Evolutionary conservation across 2,888 invertebrate species (phyloP).

Genomic region (Azorinus chamasolen): DNA sequence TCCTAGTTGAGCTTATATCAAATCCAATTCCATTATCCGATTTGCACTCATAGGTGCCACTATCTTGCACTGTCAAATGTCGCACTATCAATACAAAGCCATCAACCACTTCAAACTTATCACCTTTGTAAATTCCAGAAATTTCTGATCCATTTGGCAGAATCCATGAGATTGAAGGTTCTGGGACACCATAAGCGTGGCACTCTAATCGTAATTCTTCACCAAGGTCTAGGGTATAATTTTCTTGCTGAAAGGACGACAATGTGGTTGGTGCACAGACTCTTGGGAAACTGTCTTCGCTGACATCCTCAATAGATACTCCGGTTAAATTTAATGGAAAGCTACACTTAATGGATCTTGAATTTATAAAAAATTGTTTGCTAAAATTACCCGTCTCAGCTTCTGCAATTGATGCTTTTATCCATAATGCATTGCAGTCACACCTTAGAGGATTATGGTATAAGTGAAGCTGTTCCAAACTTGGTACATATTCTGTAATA

Average conservation of each 20-base stretch:
- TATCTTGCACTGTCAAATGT: constrained; percentile 76
- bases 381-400: constrained; percentile 38
- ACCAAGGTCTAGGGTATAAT: constrained; percentile 82
- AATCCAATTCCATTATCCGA: constrained; percentile 84
- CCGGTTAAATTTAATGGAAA: constrained; percentile 74
- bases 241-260: constrained; percentile 75
- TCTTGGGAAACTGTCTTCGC: constrained; percentile 52
- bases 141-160: constrained; percentile 85
- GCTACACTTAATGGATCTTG: constrained; percentile 83
- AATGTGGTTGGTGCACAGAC: constrained; percentile 83
- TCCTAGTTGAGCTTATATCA: constrained; percentile 78
- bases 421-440: constrained; percentile 86
- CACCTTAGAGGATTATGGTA: constrained; percentile 87
- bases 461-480: constrained; percentile 82
- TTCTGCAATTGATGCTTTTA: constrained; percentile 65
- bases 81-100: constrained; percentile 64
- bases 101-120: constrained; percentile 60
- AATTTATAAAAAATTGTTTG: constrained; percentile 70
- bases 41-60: constrained; percentile 86
- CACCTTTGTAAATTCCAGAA: constrained; percentile 69
- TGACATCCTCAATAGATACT: constrained; percentile 44
- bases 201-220: constrained; percentile 85
- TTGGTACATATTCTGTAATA: constrained; percentile 80
- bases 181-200: constrained; percentile 86
- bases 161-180: constrained; percentile 86